Percentiles rank a stretch among this genome's conserved stretches.
phyloP scores from a whole-genome alignment of 2,888 invertebrate genomes.

The Oscheius sp. region DNA sequence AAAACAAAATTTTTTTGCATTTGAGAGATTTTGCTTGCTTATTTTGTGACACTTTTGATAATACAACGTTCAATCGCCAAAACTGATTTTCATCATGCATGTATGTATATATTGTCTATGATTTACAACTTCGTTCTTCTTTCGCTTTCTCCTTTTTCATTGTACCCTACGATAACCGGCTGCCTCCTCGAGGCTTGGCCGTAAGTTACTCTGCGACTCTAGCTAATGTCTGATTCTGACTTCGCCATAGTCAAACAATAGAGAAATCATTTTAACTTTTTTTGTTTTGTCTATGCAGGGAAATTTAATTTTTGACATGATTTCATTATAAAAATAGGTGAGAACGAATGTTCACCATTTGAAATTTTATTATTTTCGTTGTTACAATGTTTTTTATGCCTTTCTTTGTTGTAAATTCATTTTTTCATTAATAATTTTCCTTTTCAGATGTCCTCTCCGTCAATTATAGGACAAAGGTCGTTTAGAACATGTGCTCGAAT shows the following conservation, averaged over 20 bases:
- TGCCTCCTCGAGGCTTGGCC: background rate
- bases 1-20: too few relatives aligned
- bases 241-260: constrained; percentile 1
- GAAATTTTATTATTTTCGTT: background rate
- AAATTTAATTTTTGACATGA: background rate
- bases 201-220: constrained; percentile 35
- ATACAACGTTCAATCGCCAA: too few relatives aligned
- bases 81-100: too few relatives aligned
- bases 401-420: background rate
- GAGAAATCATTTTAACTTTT: background rate
- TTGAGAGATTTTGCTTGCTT: too few relatives aligned
- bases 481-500: constrained; percentile 15
- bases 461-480: constrained; percentile 13
- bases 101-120: too few relatives aligned
- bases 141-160: background rate
- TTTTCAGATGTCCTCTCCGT: constrained; percentile 11
- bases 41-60: too few relatives aligned
- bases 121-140: background rate
- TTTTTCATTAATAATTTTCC: background rate
- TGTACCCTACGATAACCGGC: background rate
- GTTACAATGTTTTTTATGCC: background rate
- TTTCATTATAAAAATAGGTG: background rate
- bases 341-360: background rate
- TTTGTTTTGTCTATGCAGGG: background rate
- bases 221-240: constrained; percentile 15